A percentile compares a stretch with the other conserved stretches of the same genome.
These are phyloP conservation scores for Caenorhabditis zanzibari DNA, from an alignment of 2,888 invertebrate genomes.

Conservation along the genomic window DNA sequence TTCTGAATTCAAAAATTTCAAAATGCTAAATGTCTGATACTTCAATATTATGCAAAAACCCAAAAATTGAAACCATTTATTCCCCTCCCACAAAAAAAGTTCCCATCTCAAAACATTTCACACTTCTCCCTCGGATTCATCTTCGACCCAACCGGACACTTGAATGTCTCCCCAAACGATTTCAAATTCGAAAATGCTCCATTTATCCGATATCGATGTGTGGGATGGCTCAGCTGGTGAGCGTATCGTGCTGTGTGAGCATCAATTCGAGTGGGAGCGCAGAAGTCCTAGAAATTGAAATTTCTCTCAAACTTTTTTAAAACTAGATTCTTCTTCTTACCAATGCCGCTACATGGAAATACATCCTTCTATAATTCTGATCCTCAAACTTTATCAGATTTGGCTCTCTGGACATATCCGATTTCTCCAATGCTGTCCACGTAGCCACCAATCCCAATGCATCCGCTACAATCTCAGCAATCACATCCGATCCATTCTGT, in stretches of 20 bases:
- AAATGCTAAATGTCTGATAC: too few relatives aligned
- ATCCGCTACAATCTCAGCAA: constrained; percentile 18
- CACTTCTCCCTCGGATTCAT: constrained; percentile 39
- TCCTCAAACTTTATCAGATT: constrained; percentile 12
- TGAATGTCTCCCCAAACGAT: constrained; percentile 36
- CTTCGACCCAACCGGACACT: constrained; percentile 35
- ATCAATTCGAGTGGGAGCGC: constrained; percentile 8
- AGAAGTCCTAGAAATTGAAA: constrained; percentile 17
- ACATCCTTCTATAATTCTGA: constrained; percentile 1
- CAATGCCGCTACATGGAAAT: constrained; percentile 15
- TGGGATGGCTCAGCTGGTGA: constrained; percentile 10
- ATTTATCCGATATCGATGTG: constrained; percentile 35
- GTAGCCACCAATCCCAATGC: constrained; percentile 22
- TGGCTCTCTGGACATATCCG: background rate
- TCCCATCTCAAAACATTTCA: background rate
- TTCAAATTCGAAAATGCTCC: constrained; percentile 3
- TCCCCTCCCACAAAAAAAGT: background rate
- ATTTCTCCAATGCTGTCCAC: constrained; percentile 19
- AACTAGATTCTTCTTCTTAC: background rate
- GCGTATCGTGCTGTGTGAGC: background rate
- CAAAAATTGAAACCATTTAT: background rate
- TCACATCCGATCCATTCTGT: background rate
- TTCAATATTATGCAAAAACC: background rate
- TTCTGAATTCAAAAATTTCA: too few relatives aligned
- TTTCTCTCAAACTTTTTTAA: background rate